Percentiles rank a stretch among this genome's conserved stretches.
Evolutionary conservation across 2,888 invertebrate genomes (phyloP).

Genomic region (Drosophila multiciliata): DNA sequence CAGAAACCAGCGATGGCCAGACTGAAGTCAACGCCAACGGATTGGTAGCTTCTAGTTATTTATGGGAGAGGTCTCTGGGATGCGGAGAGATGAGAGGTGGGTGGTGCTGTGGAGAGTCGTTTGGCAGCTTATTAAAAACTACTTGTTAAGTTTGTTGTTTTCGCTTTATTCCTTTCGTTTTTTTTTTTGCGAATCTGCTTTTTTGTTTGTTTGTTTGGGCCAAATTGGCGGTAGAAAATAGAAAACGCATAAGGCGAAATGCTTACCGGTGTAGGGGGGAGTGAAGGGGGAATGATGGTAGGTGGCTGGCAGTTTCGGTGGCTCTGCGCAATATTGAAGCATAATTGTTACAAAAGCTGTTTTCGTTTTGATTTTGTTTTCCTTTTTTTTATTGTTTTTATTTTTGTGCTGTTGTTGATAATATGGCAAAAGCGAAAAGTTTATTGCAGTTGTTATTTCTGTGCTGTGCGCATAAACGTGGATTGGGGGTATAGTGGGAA

Average conservation of each 20-base stretch:
- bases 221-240: conserved; percentile 57
- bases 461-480: conserved; percentile 2
- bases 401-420: conserved; percentile 15
- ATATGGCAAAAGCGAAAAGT: conserved; percentile 30
- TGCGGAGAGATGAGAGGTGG: neutral
- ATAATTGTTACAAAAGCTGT: conserved; percentile 68
- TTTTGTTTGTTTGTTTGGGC: conserved; percentile 45
- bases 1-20: conserved; percentile 53
- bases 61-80: neutral
- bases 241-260: conserved; percentile 48
- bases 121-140: conserved; percentile 67
- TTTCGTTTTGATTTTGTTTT: conserved; percentile 28
- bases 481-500: neutral
- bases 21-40: conserved; percentile 47
- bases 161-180: conserved; percentile 24
- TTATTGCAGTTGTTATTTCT: conserved; percentile 19
- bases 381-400: conserved; percentile 36
- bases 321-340: conserved; percentile 53
- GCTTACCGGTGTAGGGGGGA: neutral
- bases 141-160: conserved; percentile 70
- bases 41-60: conserved; percentile 11
- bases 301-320: neutral
- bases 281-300: neutral
- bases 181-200: conserved; percentile 8
- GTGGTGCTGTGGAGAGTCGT: conserved; percentile 24